Evolutionary conservation across 1,140 invertebrate genomes (phyloP).

Genomic region (Ceratosolen fusciceps): DNA sequence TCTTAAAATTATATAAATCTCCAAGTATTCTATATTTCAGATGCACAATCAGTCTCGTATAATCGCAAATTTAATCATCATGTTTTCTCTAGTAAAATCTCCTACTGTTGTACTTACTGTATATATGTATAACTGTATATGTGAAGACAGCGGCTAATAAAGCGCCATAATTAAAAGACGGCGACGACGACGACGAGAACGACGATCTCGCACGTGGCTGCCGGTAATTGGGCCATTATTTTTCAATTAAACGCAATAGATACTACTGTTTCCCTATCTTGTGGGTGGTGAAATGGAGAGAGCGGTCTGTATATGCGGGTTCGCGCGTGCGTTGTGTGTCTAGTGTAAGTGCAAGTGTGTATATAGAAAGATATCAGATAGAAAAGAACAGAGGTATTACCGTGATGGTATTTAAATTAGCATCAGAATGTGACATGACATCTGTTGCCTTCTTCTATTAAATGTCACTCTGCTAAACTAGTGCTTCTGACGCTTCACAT

Average conservation of each 20-base stretch:
- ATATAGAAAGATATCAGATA: background rate
- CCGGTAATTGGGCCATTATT: constrained; percentile 64
- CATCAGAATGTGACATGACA: constrained; percentile 57
- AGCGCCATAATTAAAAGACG: constrained; percentile 60
- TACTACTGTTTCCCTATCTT: constrained; percentile 42
- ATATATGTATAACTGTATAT: constrained; percentile 3
- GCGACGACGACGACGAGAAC: constrained; percentile 39
- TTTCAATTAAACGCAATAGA: constrained; percentile 64
- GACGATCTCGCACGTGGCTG: constrained; percentile 43
- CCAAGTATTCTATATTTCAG: background rate
- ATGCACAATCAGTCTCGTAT: background rate
- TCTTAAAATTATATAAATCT: background rate
- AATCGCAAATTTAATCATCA: constrained; percentile 4
- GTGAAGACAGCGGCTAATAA: constrained; percentile 46
- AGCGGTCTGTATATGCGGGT: background rate
- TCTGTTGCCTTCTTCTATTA: constrained; percentile 67
- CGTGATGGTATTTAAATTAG: constrained; percentile 68
- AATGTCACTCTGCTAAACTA: constrained; percentile 59
- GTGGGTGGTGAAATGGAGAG: background rate
- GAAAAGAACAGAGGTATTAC: constrained; percentile 26
- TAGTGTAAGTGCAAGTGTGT: no score
- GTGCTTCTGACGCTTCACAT: background rate
- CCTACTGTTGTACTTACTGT: no score
- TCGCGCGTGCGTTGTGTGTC: background rate
- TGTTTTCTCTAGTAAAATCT: background rate